Evolutionary conservation across 1,140 invertebrate genomes (phyloP).

Genomic region (Dolichoris vasculosae): DNA sequence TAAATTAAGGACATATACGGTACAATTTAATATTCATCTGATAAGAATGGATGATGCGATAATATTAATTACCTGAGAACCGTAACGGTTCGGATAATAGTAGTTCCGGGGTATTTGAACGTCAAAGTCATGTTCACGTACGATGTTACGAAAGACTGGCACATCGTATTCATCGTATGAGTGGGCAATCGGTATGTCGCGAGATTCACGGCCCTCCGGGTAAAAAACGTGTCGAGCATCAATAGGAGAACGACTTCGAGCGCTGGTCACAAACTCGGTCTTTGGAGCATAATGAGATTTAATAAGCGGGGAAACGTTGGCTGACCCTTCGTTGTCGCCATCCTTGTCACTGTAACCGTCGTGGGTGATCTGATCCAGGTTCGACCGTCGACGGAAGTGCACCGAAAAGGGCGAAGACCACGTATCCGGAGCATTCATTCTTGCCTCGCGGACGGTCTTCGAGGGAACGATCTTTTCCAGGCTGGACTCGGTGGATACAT

Average conservation of each 20-base stretch:
- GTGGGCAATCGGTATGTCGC: slow-evolving; percentile 59
- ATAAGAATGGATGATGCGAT: no score
- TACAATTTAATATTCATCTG: no score
- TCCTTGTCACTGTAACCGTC: slow-evolving; percentile 4
- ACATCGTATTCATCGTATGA: slow-evolving; percentile 65
- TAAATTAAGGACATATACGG: no score
- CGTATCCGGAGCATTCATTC: slow-evolving; percentile 59
- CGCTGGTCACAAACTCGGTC: slow-evolving; percentile 68
- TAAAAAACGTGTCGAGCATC: not conserved
- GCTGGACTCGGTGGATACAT: slow-evolving; percentile 58
- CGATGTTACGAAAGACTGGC: slow-evolving; percentile 59
- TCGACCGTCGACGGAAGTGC: slow-evolving; percentile 63
- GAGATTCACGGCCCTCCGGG: slow-evolving; percentile 61
- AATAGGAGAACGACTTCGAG: not conserved
- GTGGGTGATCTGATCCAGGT: slow-evolving; percentile 55
- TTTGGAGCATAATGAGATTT: slow-evolving; percentile 58
- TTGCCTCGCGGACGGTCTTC: slow-evolving; percentile 63
- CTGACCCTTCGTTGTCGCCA: slow-evolving; percentile 18
- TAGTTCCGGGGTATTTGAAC: slow-evolving; percentile 59
- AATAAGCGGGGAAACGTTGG: slow-evolving; percentile 1
- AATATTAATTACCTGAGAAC: slow-evolving; percentile 46
- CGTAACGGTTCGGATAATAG: slow-evolving; percentile 62
- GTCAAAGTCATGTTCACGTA: slow-evolving; percentile 62
- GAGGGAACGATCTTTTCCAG: slow-evolving; percentile 64
- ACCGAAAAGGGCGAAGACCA: slow-evolving; percentile 68